Evolutionary conservation across 1,140 invertebrate genomes (phyloP).

Genomic region (Drosophila sucinea): DNA sequence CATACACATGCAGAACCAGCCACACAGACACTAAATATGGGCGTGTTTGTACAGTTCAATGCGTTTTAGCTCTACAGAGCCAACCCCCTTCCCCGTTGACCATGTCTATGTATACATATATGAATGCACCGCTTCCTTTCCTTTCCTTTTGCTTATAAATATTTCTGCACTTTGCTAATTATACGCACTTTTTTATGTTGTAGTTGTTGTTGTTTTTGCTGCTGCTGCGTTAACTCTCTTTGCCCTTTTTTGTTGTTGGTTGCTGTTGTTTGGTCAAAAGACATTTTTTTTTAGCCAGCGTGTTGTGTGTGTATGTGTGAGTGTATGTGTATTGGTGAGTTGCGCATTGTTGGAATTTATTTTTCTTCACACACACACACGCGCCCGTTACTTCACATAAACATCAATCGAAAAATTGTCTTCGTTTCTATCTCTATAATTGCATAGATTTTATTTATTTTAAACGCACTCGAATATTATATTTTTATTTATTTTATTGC

Average conservation of each 20-base stretch:
- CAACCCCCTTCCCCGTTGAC: slow-evolving; percentile 15
- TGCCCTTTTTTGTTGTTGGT: slow-evolving; percentile 45
- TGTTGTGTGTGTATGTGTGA: slow-evolving; percentile 35
- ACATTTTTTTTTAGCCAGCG: slow-evolving; percentile 58
- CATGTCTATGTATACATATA: background rate
- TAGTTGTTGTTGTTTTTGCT: slow-evolving; percentile 28
- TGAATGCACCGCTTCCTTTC: background rate
- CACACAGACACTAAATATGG: slow-evolving; percentile 64
- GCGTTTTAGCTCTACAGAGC: slow-evolving; percentile 27
- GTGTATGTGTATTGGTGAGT: slow-evolving; percentile 41
- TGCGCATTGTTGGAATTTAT: slow-evolving; percentile 78
- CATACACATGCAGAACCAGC: slow-evolving; percentile 22
- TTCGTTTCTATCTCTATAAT: background rate
- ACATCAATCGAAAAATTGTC: slow-evolving; percentile 9
- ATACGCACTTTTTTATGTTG: slow-evolving; percentile 61
- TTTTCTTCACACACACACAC: slow-evolving; percentile 55
- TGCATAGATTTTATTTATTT: slow-evolving; percentile 8
- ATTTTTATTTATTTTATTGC: slow-evolving; percentile 34
- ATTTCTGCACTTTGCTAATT: slow-evolving; percentile 62
- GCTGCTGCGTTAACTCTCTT: slow-evolving; percentile 35
- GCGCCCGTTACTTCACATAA: slow-evolving; percentile 17
- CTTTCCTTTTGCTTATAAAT: slow-evolving; percentile 17
- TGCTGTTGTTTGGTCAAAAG: slow-evolving; percentile 59
- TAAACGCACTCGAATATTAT: slow-evolving; percentile 2
- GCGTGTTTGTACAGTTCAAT: slow-evolving; percentile 78